phyloP scores from a whole-genome alignment of 2,888 invertebrate species.

The Rhingia rostrata region DNA sequence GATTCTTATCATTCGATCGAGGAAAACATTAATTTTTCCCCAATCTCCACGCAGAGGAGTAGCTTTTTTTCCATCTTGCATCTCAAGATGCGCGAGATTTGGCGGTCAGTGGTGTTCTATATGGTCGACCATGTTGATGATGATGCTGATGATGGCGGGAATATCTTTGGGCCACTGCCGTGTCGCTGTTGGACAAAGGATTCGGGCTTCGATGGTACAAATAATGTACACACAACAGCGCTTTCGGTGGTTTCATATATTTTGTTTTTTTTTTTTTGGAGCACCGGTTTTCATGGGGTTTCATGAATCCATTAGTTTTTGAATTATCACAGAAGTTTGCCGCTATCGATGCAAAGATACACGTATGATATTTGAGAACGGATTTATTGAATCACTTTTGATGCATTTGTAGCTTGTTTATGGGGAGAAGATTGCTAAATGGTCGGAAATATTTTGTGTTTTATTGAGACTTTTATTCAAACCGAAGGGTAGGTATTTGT shows the following conservation, averaged over 20 bases:
- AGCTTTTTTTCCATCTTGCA: conserved; percentile 55
- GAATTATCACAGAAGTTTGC: conserved; percentile 72
- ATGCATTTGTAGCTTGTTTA: conserved; percentile 70
- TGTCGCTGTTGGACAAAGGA: conserved; percentile 57
- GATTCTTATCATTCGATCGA: conserved; percentile 72
- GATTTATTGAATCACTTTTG: conserved; percentile 68
- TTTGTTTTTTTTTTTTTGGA: conserved; percentile 25
- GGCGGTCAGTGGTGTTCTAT: conserved; percentile 62
- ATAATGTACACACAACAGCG: conserved; percentile 63
- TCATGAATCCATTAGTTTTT: conserved; percentile 67
- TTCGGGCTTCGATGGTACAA: conserved; percentile 57
- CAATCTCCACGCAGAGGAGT: conserved; percentile 54
- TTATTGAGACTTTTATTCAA: conserved; percentile 63
- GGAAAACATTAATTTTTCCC: conserved; percentile 72
- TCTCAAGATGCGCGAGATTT: conserved; percentile 47
- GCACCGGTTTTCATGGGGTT: conserved; percentile 28
- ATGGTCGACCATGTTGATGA: background rate
- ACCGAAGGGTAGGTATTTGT: conserved; percentile 13
- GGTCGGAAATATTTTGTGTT: conserved; percentile 49
- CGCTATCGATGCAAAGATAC: conserved; percentile 60
- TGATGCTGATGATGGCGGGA: conserved; percentile 9
- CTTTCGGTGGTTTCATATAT: conserved; percentile 12
- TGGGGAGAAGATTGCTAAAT: conserved; percentile 65
- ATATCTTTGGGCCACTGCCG: conserved; percentile 9
- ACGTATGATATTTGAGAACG: conserved; percentile 11